Evolutionary conservation across 1,140 invertebrate species (phyloP).

Genomic region (Drosophila serrata): DNA sequence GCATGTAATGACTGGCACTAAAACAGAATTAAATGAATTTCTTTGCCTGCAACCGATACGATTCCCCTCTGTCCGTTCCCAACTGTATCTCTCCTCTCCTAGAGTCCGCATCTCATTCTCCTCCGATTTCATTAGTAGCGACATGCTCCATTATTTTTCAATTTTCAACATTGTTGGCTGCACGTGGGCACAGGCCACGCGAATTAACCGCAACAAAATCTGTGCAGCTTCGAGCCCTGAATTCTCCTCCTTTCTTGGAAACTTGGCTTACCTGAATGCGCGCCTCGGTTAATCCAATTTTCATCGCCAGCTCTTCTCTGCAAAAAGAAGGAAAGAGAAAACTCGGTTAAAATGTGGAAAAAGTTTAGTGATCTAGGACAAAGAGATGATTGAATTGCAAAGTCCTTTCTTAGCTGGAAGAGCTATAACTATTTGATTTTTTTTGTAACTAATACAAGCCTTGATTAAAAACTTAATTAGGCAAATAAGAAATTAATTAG

Average conservation of each 20-base stretch:
- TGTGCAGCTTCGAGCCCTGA: constrained; percentile 22
- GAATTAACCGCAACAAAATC: constrained; percentile 64
- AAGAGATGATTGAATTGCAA: neutral
- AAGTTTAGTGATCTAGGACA: neutral
- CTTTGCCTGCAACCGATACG: constrained; percentile 1
- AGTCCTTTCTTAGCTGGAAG: too few relatives aligned
- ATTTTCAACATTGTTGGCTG: constrained; percentile 80
- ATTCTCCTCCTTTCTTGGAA: neutral
- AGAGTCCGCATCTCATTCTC: constrained; percentile 11
- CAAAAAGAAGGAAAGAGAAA: constrained; percentile 36
- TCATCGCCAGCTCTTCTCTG: constrained; percentile 99
- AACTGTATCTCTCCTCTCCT: constrained; percentile 15
- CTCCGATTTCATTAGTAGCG: constrained; percentile 70
- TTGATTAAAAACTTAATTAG: too few relatives aligned
- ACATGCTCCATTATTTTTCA: constrained; percentile 83
- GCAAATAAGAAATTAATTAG: constrained; percentile 1
- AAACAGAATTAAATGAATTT: constrained; percentile 43
- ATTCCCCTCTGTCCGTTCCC: neutral
- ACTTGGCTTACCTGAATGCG: constrained; percentile 95
- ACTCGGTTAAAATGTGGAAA: constrained; percentile 20
- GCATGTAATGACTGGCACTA: constrained; percentile 67
- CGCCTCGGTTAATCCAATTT: constrained; percentile 98
- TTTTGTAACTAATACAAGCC: too few relatives aligned
- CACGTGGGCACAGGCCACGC: constrained; percentile 58
- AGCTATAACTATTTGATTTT: too few relatives aligned